Evolutionary conservation across 2,888 invertebrate species (phyloP), one percentile per base, ranked within the genome.

Genomic region (Dynastes maya): DNA sequence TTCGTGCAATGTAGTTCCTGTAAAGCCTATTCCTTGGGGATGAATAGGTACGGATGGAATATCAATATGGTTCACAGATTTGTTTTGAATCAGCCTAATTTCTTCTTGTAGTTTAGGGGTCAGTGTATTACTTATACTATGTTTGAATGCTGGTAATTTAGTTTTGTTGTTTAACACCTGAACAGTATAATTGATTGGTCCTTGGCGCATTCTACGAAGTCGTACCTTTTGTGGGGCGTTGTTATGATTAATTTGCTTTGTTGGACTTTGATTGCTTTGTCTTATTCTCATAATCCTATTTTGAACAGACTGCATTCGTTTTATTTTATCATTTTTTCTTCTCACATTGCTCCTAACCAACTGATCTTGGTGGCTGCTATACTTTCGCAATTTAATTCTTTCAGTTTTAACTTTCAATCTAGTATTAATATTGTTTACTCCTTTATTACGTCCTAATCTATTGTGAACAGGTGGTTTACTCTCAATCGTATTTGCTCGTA

Each of bases 391-490:
- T 40, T 58, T 78, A n/a, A 78, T 74, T 55, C 45, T 78, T 72
- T 77, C 61, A 61, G 22, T 68, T 45, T 16, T 67, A 22, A 27
- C 11, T 22, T 51, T n/a, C 27, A 49, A 29, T 40, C 29, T 53
- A 51, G 29, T 78, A 9, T 53, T 80, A 0, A 83, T 83, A 49
- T 81, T 83, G 1, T 82, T 83, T 3, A 83, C 83, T 61, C 77
- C 16, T 27, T 70, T 78, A 53, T 77, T 81, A 40, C 77, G 51
- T 8, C 85, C 85, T 32, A 85, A 76, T 53, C 85, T 67, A 51
- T 82, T 82, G 67, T 83, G 83, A 16, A 85, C 83, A 32, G 85
- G 83, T 49, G 67, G 67, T 76, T 80, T 83, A 11, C 45, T 63
- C 6, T 70, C 13, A 5, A 51, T 9, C 37, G 40, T 65, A 37